A percentile compares a stretch with the other conserved stretches of the same genome.
These are phyloP conservation scores for Ctenopoma multispine DNA, from an alignment of 2,797 vertebrate species.

Conservation along the genomic window DNA sequence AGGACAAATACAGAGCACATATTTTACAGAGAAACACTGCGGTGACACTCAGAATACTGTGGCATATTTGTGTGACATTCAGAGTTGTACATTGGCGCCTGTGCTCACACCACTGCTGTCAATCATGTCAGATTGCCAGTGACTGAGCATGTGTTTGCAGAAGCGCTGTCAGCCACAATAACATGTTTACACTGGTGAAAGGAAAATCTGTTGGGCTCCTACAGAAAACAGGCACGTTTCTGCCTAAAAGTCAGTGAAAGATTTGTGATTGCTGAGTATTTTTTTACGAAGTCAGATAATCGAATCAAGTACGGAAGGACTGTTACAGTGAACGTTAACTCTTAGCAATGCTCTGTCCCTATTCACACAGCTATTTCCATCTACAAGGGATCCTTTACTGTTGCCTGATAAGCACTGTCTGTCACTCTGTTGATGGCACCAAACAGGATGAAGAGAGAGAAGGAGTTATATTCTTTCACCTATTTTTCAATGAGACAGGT, in stretches of 20 bases:
- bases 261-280: slow-evolving; percentile 2
- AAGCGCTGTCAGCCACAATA: slow-evolving; percentile 43
- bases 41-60: slow-evolving; percentile 42
- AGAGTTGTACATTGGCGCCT: slow-evolving; percentile 49
- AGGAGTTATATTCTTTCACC: no score
- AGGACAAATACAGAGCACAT: slow-evolving; percentile 24
- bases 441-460: no score
- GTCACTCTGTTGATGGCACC: no score
- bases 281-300: slow-evolving; percentile 11
- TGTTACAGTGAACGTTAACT: not conserved
- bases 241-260: not conserved
- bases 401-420: no score
- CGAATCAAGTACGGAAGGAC: not conserved
- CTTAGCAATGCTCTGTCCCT: no score
- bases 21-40: slow-evolving; percentile 34
- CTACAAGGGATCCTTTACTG: no score
- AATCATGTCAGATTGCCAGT: slow-evolving; percentile 49
- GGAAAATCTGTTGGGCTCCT: slow-evolving; percentile 19
- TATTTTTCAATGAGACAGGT: no score
- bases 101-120: slow-evolving; percentile 62
- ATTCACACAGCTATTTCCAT: no score
- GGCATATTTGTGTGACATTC: slow-evolving; percentile 65
- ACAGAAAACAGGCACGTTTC: slow-evolving; percentile 3
- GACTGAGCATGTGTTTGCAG: slow-evolving; percentile 49
- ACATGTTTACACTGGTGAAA: slow-evolving; percentile 52